Evolutionary conservation across 2,113 vertebrate species (phyloP).

Genomic region (Ictalurus furcatus): DNA sequence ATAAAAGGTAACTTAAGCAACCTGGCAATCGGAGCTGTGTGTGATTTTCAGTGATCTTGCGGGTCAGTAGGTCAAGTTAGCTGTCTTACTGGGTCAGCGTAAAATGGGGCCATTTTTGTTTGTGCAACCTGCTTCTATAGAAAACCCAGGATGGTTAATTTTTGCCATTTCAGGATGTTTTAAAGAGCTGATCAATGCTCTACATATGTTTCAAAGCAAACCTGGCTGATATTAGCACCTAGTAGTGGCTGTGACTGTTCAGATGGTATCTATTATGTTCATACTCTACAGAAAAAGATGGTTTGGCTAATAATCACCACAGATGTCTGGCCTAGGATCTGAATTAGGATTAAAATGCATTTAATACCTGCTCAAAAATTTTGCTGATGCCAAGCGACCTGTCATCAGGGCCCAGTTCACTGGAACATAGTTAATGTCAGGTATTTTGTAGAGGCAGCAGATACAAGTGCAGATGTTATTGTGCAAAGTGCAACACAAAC

Average conservation of each 20-base stretch:
- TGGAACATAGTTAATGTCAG: too few species aligned
- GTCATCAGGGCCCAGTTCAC: constrained; percentile 12
- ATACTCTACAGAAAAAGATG: constrained; percentile 13
- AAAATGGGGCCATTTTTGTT: background rate
- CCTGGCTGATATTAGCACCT: background rate
- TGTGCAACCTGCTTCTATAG: background rate
- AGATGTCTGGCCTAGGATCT: constrained; percentile 40
- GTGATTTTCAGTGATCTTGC: background rate
- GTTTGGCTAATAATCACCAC: constrained; percentile 27
- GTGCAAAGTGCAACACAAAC: too few species aligned
- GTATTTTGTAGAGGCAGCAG: too few species aligned
- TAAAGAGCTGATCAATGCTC: background rate
- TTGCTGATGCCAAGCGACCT: background rate
- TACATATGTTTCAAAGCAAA: constrained; percentile 1
- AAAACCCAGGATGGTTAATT: background rate
- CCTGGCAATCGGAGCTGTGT: too few species aligned
- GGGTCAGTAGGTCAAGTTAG: background rate
- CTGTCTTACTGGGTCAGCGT: background rate
- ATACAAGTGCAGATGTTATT: too few species aligned
- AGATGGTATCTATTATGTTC: constrained; percentile 46
- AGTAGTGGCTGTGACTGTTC: constrained; percentile 22
- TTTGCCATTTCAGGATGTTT: background rate
- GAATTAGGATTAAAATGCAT: constrained; percentile 23
- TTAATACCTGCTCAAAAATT: constrained; percentile 23
- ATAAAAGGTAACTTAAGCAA: background rate